Percentiles rank a stretch among this genome's conserved stretches.
Evolutionary conservation across 2,113 vertebrate species (phyloP).

Genomic region (Muntiacus muntjak): DNA sequence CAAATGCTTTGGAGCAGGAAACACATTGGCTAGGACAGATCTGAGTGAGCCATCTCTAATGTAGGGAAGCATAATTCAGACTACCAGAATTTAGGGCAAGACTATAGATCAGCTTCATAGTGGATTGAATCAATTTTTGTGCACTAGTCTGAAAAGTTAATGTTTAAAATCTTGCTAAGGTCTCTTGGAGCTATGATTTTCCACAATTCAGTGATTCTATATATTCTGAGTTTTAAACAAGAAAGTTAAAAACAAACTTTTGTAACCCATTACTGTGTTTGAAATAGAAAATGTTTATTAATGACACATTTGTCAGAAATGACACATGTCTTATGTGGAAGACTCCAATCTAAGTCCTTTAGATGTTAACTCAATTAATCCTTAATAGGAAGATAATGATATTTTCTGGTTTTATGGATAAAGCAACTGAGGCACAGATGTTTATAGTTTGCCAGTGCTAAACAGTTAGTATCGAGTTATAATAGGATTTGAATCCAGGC

Average conservation of each 20-base stretch:
- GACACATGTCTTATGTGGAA: not conserved
- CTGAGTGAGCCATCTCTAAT: not conserved
- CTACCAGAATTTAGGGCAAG: not conserved
- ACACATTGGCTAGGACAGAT: not conserved
- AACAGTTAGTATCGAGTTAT: not conserved
- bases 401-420: not conserved
- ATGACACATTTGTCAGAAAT: not conserved
- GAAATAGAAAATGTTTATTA: not conserved
- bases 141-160: not conserved
- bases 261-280: not conserved
- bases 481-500: not conserved
- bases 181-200: not conserved
- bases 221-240: not conserved
- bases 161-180: not conserved
- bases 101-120: too few species aligned
- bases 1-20: not conserved
- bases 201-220: not conserved
- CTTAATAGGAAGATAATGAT: not conserved
- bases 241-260: not conserved
- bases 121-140: not conserved
- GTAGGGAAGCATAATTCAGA: not conserved
- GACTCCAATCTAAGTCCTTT: not conserved
- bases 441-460: not conserved
- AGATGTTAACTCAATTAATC: not conserved
- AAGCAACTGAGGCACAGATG: not conserved